Conservation (phyloP, 2,113 vertebrate genomes). For the human region GRCh38 chr1:21916501-21917000, state of each 20-base stretch:
- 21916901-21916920: background rate
- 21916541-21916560: no score
- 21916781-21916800: background rate
- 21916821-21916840: background rate
- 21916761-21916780: background rate
- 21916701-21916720: background rate
- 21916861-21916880: background rate
- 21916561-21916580: no score
- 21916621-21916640: no score
- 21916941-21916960: constrained; percentile 25
- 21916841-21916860: background rate
- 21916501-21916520: no score
- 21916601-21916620: no score
- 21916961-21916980: background rate
- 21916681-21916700: no score
- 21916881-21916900: background rate
- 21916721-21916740: background rate
- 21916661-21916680: fast-evolving
- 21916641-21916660: no score
- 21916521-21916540: no score
- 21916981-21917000: background rate
- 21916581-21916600: no score
- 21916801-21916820: background rate
- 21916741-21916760: background rate
- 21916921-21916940: background rate